phyloP scores from a whole-genome alignment of 1,140 invertebrate genomes.

The Bicyclus anynana region DNA sequence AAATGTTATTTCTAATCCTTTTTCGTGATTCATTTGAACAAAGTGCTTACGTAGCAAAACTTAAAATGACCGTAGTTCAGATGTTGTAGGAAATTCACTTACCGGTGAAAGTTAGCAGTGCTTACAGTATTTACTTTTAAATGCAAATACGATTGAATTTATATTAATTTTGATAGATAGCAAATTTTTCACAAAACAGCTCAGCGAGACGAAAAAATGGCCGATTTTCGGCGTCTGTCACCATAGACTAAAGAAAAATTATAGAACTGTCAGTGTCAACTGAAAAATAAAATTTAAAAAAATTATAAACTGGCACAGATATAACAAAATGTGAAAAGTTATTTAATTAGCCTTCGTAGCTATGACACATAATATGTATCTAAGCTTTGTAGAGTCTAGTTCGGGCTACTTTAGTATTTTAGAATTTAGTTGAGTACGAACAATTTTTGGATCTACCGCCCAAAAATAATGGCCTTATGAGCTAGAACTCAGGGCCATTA shows the following conservation, averaged over 20 bases:
- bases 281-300: neutral
- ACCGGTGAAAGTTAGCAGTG: neutral
- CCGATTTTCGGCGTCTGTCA: neutral
- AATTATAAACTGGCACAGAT: no score
- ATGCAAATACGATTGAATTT: neutral
- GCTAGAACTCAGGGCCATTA: no score
- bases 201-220: neutral
- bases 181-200: neutral
- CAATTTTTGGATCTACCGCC: no score
- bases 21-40: neutral
- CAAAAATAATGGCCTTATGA: no score
- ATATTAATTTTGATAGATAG: neutral
- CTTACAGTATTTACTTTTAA: neutral
- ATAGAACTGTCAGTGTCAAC: no score
- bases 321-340: no score
- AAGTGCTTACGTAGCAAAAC: neutral
- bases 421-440: no score
- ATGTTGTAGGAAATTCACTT: neutral
- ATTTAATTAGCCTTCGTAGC: no score
- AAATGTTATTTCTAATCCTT: no score
- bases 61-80: neutral
- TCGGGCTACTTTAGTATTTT: no score
- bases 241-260: neutral
- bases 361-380: no score
- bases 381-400: no score